Conservation (phyloP, 2,113 vertebrate species). For the Boulengeromyrus knoepffleri region DNA sequence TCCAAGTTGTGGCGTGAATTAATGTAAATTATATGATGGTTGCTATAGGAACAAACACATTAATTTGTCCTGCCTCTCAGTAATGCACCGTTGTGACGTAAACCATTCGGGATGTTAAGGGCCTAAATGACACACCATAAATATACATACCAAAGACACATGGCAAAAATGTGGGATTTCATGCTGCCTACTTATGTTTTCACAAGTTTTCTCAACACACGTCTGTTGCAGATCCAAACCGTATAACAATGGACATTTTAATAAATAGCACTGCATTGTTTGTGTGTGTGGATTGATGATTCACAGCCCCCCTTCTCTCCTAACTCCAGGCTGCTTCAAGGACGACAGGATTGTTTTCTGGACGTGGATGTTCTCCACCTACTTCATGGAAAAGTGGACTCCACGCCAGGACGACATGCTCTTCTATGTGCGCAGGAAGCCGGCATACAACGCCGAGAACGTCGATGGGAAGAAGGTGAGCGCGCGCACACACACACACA, state of each 20-base stretch:
- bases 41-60: neutral
- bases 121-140: neutral
- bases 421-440: constrained; percentile 87
- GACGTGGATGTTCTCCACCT: constrained; percentile 99
- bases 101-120: neutral
- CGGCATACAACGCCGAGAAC: constrained; percentile 61
- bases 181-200: neutral
- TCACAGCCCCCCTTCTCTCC: neutral
- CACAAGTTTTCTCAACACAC: neutral
- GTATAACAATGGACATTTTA: neutral
- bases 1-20: neutral
- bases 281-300: neutral
- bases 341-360: constrained; percentile 97
- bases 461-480: constrained; percentile 74
- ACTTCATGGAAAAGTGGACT: constrained; percentile 93
- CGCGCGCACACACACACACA: neutral
- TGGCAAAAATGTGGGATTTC: neutral
- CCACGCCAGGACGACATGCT: constrained; percentile 93
- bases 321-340: constrained; percentile 79
- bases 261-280: neutral
- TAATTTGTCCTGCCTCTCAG: neutral
- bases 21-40: neutral
- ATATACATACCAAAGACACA: neutral
- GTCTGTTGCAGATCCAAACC: neutral
- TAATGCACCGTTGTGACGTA: neutral